Percentiles rank a stretch among this genome's conserved stretches.
These are phyloP conservation scores for Aleiodes alternator DNA, from an alignment of 2,888 invertebrate species.

Conservation along the genomic window DNA sequence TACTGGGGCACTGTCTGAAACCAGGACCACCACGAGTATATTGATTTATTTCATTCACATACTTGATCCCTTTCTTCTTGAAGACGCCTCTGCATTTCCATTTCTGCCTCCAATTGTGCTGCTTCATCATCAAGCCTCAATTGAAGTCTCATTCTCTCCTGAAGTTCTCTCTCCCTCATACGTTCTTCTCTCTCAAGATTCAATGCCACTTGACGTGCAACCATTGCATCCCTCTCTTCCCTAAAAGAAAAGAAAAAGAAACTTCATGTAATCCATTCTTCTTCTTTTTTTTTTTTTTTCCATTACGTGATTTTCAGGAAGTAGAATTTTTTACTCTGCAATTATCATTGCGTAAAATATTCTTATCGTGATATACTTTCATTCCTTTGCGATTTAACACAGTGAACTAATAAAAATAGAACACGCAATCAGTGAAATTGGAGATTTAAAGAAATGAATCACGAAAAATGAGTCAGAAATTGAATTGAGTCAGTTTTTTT, in stretches of 20 bases:
- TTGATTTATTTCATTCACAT: conserved; percentile 53
- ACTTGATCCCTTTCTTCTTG: conserved; percentile 87
- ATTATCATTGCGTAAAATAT: no score
- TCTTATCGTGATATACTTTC: no score
- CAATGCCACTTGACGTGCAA: conserved; percentile 83
- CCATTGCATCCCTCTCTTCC: conserved; percentile 82
- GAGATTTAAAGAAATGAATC: conserved; percentile 3
- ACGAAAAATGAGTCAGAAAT: not conserved
- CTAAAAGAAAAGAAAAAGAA: conserved; percentile 67
- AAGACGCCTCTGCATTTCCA: conserved; percentile 79
- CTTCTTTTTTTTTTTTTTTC: not conserved
- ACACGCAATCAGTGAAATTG: no score
- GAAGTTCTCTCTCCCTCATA: conserved; percentile 77
- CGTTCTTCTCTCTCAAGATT: conserved; percentile 79
- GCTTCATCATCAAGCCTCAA: conserved; percentile 72
- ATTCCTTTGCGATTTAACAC: no score
- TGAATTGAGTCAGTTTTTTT: no score
- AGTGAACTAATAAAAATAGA: no score
- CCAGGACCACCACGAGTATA: not conserved
- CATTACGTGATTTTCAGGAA: conserved; percentile 1
- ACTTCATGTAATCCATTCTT: not conserved
- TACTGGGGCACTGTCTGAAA: no score
- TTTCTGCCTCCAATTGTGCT: conserved; percentile 66
- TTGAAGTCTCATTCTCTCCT: conserved; percentile 76
- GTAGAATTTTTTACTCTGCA: no score